A percentile compares a stretch with the other conserved stretches of the same genome.
These are phyloP conservation scores for Leptobrachium leishanense DNA, from an alignment of 2,113 vertebrate genomes.

Conservation along the genomic window DNA sequence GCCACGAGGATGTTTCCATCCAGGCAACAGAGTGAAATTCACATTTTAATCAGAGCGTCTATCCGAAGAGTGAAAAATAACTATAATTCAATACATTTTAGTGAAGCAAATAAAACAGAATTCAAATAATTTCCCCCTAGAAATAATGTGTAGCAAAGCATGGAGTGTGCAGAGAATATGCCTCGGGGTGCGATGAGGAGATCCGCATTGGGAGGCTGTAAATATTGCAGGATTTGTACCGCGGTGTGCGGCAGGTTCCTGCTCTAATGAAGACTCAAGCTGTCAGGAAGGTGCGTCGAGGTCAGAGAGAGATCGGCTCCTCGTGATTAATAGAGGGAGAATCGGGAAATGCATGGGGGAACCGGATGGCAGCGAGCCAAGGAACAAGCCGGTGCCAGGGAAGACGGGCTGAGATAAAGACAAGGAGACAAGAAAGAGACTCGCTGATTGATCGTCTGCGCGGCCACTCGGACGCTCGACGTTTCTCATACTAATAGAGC, in stretches of 20 bases:
- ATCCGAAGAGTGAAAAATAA: not conserved
- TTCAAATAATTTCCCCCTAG: not conserved
- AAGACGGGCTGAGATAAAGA: not conserved
- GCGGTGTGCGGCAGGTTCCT: not conserved
- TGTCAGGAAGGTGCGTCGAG: conserved; percentile 1
- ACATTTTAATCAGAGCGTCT: too few relatives aligned
- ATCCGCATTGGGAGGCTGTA: not conserved
- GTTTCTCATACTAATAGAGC: not conserved
- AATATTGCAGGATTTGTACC: not conserved
- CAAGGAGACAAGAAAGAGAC: not conserved
- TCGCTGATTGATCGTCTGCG: not conserved
- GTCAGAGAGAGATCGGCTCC: conserved; percentile 8
- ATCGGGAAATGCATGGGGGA: not conserved
- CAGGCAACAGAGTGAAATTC: too few relatives aligned
- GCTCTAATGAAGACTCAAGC: conserved; percentile 5
- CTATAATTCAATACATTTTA: not conserved
- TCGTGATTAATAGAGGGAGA: not conserved
- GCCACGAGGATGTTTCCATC: too few relatives aligned
- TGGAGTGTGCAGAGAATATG: not conserved
- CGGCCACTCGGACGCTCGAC: not conserved
- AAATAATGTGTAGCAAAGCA: conserved; percentile 5
- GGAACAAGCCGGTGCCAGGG: not conserved
- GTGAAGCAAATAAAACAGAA: not conserved
- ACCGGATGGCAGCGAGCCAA: not conserved
- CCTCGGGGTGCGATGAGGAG: not conserved